These are phyloP conservation scores for Distichodus sexfasciatus DNA, from an alignment of 2,797 vertebrate genomes.

Conservation along the genomic window DNA sequence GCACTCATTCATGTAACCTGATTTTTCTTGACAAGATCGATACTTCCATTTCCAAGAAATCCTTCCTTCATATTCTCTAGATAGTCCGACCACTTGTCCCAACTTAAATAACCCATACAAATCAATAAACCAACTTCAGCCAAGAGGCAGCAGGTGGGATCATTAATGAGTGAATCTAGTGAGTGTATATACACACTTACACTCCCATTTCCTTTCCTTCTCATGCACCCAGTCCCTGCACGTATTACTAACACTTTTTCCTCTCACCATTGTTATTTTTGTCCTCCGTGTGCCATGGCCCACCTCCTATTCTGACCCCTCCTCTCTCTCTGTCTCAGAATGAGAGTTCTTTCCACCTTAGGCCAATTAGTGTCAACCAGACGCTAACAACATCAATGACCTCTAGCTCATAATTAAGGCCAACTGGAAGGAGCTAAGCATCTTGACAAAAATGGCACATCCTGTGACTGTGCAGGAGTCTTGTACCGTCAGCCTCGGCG, in stretches of 20 bases:
- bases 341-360: constrained; percentile 65
- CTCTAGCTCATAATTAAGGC: constrained; percentile 67
- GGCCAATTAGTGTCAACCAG: constrained; percentile 71
- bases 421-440: constrained; percentile 44
- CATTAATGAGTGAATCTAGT: constrained; percentile 68
- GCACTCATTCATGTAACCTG: constrained; percentile 61
- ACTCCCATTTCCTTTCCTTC: constrained; percentile 38
- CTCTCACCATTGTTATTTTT: constrained; percentile 49
- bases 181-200: constrained; percentile 55
- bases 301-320: constrained; percentile 40
- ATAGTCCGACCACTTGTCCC: constrained; percentile 64
- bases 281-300: constrained; percentile 30
- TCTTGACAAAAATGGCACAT: constrained; percentile 49
- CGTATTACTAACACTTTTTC: constrained; percentile 45
- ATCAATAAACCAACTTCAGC: constrained; percentile 74
- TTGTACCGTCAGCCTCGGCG: constrained; percentile 26
- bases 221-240: constrained; percentile 42
- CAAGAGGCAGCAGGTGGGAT: constrained; percentile 62
- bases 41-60: constrained; percentile 74
- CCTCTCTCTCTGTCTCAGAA: constrained; percentile 56
- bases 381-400: constrained; percentile 68
- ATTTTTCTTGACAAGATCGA: constrained; percentile 66
- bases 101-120: constrained; percentile 73
- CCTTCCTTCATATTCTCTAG: constrained; percentile 65
- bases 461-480: constrained; percentile 27